Evolutionary conservation across 2,888 invertebrate species (phyloP).

Genomic region (Drosophila flavopinicola): DNA sequence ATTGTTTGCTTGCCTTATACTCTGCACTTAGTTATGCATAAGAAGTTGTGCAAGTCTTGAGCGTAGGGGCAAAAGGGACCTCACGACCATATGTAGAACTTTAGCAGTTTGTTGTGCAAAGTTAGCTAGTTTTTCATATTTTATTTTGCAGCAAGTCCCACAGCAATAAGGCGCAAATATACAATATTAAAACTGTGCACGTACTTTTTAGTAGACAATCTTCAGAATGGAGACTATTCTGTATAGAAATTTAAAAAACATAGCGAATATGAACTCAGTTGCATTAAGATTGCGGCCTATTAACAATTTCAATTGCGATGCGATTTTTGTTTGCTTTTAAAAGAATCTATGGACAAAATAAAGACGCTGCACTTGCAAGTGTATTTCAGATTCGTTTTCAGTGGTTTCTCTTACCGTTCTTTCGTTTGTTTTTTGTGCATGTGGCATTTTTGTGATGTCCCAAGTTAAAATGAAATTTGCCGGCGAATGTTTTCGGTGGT

Average conservation of each 20-base stretch:
- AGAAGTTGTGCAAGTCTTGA: background rate
- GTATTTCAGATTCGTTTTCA: slow-evolving; percentile 35
- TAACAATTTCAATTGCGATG: too few species aligned
- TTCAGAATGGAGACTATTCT: background rate
- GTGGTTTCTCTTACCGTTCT: background rate
- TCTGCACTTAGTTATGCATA: slow-evolving; percentile 13
- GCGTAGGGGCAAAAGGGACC: background rate
- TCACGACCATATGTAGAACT: background rate
- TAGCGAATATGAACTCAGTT: too few species aligned
- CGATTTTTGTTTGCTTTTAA: too few species aligned
- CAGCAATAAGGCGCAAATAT: background rate
- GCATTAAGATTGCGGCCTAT: too few species aligned
- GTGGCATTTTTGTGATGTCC: slow-evolving; percentile 64
- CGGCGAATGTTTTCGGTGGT: slow-evolving; percentile 38
- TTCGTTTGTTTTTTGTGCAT: slow-evolving; percentile 34
- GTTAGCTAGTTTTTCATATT: slow-evolving; percentile 5
- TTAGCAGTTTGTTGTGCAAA: background rate
- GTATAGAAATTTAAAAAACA: too few species aligned
- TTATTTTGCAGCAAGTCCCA: slow-evolving; percentile 1
- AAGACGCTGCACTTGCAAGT: slow-evolving; percentile 11
- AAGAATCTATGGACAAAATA: too few species aligned
- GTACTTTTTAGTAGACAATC: background rate
- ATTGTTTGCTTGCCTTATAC: slow-evolving; percentile 35
- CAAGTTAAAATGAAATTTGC: slow-evolving; percentile 51
- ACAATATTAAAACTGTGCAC: background rate